These are phyloP conservation scores for Platycnemis pennipes DNA, from an alignment of 2,888 invertebrate species.

Conservation along the genomic window DNA sequence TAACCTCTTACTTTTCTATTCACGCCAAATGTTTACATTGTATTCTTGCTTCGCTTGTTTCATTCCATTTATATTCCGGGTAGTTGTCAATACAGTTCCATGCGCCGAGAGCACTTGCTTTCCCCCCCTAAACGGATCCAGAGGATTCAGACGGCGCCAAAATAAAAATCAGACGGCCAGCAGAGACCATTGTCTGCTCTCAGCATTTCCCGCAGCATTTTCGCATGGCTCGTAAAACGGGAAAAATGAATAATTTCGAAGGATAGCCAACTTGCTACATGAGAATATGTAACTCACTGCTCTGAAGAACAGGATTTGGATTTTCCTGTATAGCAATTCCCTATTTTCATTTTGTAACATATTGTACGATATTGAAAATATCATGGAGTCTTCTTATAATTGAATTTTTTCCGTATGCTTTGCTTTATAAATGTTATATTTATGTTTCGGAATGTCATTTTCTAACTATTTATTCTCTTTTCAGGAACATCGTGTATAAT, in stretches of 20 bases:
- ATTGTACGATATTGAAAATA: no score
- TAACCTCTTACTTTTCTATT: not conserved
- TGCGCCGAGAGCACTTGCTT: not conserved
- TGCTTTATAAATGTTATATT: not conserved
- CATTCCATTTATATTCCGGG: not conserved
- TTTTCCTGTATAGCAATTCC: no score
- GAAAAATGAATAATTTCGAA: no score
- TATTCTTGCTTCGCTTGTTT: not conserved
- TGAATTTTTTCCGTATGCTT: no score
- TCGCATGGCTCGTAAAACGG: not conserved
- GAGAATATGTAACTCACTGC: no score
- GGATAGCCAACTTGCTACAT: no score
- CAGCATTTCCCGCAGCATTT: not conserved
- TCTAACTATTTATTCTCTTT: constrained; percentile 73
- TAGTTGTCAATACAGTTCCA: not conserved
- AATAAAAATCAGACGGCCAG: not conserved
- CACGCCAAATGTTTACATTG: not conserved
- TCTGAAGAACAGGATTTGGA: no score
- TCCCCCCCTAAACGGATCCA: not conserved
- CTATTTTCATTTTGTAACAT: no score
- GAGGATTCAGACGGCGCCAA: not conserved
- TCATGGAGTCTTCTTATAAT: no score
- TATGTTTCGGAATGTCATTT: not conserved
- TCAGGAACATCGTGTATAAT: constrained; percentile 94
- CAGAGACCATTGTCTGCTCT: not conserved